These are phyloP conservation scores for Oxygymnocypris stewartii DNA, from an alignment of 2,113 vertebrate species.

Conservation along the genomic window DNA sequence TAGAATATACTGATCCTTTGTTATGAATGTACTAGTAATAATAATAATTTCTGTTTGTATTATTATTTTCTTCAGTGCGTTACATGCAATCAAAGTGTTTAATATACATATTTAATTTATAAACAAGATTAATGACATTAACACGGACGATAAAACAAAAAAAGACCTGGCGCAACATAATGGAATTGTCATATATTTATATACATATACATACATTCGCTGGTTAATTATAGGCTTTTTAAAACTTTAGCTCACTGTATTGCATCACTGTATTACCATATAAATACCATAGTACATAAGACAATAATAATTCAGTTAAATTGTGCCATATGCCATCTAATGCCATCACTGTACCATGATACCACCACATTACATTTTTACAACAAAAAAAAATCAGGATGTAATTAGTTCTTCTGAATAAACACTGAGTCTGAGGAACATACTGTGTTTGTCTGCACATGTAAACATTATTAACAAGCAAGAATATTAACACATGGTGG, in stretches of 20 bases:
- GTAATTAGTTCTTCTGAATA: not conserved
- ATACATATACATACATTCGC: too few relatives aligned
- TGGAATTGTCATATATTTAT: too few relatives aligned
- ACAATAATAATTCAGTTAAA: too few relatives aligned
- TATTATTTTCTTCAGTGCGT: not conserved
- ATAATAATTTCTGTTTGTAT: not conserved
- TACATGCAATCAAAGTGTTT: not conserved
- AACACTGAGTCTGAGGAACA: not conserved
- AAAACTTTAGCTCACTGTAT: not conserved
- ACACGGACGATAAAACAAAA: not conserved
- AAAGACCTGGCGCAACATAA: not conserved
- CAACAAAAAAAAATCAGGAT: too few relatives aligned
- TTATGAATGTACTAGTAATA: not conserved
- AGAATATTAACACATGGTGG: not conserved
- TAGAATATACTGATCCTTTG: not conserved
- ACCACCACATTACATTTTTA: not conserved
- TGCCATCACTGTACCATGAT: not conserved
- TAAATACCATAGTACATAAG: too few relatives aligned
- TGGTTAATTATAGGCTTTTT: not conserved
- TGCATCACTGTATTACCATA: not conserved
- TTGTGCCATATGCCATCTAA: too few relatives aligned
- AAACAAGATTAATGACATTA: not conserved
- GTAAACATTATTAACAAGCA: not conserved
- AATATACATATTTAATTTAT: not conserved
- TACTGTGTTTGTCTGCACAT: not conserved